phyloP scores from a whole-genome alignment of 2,888 invertebrate genomes.

The Omphaloscelis lunosa region DNA sequence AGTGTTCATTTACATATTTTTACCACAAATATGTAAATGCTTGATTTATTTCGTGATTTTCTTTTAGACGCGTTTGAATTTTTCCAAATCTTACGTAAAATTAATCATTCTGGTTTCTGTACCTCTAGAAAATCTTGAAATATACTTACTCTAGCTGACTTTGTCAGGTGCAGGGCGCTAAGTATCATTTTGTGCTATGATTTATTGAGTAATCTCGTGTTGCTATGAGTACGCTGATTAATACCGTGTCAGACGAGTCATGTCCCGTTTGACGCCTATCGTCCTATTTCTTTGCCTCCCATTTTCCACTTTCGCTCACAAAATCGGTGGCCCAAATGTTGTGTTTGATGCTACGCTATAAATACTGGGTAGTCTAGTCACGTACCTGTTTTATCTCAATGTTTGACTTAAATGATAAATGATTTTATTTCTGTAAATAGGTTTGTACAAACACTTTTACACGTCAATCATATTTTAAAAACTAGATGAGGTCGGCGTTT shows the following conservation, averaged over 20 bases:
- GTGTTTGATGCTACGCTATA: conserved; percentile 73
- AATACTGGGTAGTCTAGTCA: conserved; percentile 71
- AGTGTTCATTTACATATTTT: conserved; percentile 63
- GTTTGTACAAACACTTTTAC: too few species aligned
- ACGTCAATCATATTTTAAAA: too few species aligned
- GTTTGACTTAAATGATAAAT: too few species aligned
- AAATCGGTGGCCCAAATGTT: conserved; percentile 80
- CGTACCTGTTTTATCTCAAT: conserved; percentile 73
- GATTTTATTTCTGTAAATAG: too few species aligned
- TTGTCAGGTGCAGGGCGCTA: background rate
- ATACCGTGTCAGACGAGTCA: conserved; percentile 19
- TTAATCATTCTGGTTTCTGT: background rate
- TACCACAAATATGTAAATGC: conserved; percentile 63
- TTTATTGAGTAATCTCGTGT: conserved; percentile 19
- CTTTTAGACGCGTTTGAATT: conserved; percentile 28
- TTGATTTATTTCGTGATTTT: conserved; percentile 38
- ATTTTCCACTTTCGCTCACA: conserved; percentile 71
- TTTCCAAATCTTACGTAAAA: conserved; percentile 20
- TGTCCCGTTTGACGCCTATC: conserved; percentile 41
- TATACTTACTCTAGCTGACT: background rate
- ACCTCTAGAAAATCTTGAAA: conserved; percentile 2
- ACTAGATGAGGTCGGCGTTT: too few species aligned
- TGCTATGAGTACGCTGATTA: conserved; percentile 19
- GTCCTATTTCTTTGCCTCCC: conserved; percentile 61
- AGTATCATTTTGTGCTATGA: conserved; percentile 1